These are phyloP conservation scores for Phania funesta DNA, from an alignment of 2,888 invertebrate genomes.

Conservation along the genomic window DNA sequence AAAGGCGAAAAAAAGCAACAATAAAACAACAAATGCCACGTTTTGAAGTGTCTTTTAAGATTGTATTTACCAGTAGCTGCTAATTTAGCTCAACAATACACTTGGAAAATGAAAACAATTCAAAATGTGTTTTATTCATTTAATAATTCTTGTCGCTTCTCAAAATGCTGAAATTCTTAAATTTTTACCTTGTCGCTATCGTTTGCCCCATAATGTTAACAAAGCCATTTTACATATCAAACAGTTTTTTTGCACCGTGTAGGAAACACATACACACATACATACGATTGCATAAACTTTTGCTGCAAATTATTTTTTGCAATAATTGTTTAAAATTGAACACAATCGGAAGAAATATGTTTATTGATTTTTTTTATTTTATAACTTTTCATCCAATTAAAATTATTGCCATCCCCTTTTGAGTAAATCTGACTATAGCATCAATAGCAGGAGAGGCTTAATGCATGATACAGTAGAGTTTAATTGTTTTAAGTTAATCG, in stretches of 20 bases:
- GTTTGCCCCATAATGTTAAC: neutral
- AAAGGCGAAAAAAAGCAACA: neutral
- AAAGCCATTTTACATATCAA: neutral
- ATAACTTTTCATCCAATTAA: too few relatives aligned
- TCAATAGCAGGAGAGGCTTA: too few relatives aligned
- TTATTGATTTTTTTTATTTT: too few relatives aligned
- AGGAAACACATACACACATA: neutral
- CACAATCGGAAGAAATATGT: too few relatives aligned
- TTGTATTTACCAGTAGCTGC: too few relatives aligned
- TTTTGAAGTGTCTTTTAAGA: conserved; percentile 28
- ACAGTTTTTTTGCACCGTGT: neutral
- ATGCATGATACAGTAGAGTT: too few relatives aligned
- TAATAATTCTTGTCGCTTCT: neutral
- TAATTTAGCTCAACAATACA: conserved; percentile 11
- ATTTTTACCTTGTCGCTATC: neutral
- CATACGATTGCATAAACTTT: neutral
- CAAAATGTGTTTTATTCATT: neutral
- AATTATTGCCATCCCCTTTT: too few relatives aligned
- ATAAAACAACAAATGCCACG: conserved; percentile 17
- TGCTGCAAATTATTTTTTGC: conserved; percentile 3
- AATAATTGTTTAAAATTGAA: conserved; percentile 10
- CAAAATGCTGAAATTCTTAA: neutral
- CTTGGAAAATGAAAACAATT: neutral
- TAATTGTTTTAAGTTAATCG: too few relatives aligned
- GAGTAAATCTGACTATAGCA: too few relatives aligned